Conservation (phyloP, 92 coral and sea anemone genomes). For the Meandrina meandrites region DNA sequence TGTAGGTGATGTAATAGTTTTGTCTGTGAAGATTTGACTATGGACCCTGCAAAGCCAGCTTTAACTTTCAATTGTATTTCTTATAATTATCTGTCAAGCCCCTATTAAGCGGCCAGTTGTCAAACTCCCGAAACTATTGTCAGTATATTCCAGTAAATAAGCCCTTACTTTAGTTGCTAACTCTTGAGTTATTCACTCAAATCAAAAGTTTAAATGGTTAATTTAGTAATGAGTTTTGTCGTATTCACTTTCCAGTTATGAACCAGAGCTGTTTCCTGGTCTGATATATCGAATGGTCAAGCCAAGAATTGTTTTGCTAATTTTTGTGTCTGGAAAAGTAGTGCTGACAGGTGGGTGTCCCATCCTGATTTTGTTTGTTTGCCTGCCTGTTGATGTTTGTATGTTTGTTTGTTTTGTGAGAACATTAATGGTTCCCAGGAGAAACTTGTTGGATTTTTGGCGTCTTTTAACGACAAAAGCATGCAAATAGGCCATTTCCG, state of each 20-base stretch:
- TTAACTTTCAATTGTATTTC: no score
- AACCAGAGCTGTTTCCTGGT: conserved; percentile 98
- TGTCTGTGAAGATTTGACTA: no score
- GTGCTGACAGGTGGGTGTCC: conserved; percentile 83
- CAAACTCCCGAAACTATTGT: no score
- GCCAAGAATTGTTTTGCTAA: conserved; percentile 94
- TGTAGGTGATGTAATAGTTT: no score
- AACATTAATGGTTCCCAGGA: not conserved
- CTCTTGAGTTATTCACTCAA: not conserved
- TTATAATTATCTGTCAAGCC: no score
- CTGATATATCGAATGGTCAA: conserved; percentile 97
- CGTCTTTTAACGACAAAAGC: no score
- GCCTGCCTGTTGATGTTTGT: not conserved
- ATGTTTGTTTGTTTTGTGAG: not conserved
- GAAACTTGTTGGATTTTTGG: not conserved
- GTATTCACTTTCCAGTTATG: conserved; percentile 75
- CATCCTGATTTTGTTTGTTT: not conserved
- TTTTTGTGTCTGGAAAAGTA: conserved; percentile 98
- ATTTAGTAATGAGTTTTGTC: not conserved
- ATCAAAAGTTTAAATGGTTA: not conserved
- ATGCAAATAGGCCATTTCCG: no score
- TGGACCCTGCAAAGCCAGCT: no score
- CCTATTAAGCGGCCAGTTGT: no score
- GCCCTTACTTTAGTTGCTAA: no score
- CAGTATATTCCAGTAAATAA: no score